phyloP scores from a whole-genome alignment of 2,797 vertebrate species.

The Brotogeris chrysoptera region DNA sequence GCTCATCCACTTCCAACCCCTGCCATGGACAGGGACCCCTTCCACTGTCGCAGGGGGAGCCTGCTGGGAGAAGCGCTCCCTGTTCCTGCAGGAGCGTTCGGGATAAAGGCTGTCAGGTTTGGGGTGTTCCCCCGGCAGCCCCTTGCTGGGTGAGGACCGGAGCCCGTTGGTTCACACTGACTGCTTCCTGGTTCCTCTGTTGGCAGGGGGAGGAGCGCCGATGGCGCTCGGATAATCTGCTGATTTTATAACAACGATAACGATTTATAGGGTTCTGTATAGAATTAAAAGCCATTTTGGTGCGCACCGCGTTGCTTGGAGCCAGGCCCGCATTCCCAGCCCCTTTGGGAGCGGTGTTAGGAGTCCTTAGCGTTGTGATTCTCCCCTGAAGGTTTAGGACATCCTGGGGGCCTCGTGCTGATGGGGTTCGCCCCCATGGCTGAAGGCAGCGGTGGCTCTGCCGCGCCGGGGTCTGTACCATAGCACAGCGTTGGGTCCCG shows the following conservation, averaged over 20 bases:
- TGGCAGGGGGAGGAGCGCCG: background rate
- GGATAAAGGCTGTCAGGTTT: accelerated
- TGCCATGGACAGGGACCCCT: background rate
- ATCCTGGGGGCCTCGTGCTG: accelerated
- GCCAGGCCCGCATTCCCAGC: background rate
- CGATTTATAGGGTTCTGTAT: accelerated
- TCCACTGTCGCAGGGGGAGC: accelerated
- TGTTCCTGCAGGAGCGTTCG: accelerated
- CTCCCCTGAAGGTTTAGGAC: background rate
- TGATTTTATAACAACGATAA: accelerated
- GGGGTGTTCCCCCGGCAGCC: background rate
- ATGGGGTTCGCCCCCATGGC: accelerated
- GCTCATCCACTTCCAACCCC: background rate
- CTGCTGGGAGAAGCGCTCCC: accelerated
- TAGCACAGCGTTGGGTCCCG: accelerated
- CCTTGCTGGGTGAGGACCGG: accelerated
- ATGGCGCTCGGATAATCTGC: accelerated
- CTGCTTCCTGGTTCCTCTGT: constrained; percentile 12
- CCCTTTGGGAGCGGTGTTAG: accelerated
- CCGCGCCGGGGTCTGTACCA: accelerated
- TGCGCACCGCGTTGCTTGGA: accelerated
- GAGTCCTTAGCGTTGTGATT: accelerated
- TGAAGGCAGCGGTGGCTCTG: accelerated
- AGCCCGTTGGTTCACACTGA: accelerated
- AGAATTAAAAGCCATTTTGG: accelerated